Percentiles rank a stretch among this genome's conserved stretches.
Conservation (phyloP, 2,797 vertebrate species). For the Acanthiza pusilla region DNA sequence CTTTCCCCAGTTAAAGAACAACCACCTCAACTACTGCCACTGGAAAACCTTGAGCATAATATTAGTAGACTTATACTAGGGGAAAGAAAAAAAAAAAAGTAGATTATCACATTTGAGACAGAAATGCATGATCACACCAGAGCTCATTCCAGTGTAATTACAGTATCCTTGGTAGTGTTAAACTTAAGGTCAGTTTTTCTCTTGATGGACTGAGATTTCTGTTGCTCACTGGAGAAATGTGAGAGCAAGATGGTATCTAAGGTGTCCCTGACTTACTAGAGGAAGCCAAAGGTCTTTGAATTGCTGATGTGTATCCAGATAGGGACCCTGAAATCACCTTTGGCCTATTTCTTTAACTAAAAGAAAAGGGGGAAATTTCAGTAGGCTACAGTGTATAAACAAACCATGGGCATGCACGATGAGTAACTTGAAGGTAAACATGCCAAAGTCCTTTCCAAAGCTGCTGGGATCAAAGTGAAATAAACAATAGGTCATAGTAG, state of each 20-base stretch:
- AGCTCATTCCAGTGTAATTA: background rate
- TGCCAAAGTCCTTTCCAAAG: background rate
- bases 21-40: background rate
- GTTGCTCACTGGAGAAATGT: background rate
- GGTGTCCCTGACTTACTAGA: background rate
- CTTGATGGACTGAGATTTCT: background rate
- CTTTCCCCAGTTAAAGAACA: background rate
- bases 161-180: background rate
- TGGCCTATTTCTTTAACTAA: background rate
- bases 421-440: background rate
- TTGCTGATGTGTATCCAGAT: background rate
- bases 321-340: constrained; percentile 17
- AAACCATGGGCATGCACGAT: background rate
- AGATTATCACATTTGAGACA: background rate
- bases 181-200: background rate
- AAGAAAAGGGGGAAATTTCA: background rate
- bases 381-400: background rate
- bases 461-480: constrained; percentile 17
- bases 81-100: background rate
- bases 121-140: background rate
- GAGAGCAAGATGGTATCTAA: background rate
- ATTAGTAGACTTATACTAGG: background rate
- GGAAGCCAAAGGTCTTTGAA: constrained; percentile 16
- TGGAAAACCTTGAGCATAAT: background rate
- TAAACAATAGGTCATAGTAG: background rate